Percentiles rank a stretch among this genome's conserved stretches.
phyloP scores from a whole-genome alignment of 2,113 vertebrate species.

The Brachionichthys hirsutus region DNA sequence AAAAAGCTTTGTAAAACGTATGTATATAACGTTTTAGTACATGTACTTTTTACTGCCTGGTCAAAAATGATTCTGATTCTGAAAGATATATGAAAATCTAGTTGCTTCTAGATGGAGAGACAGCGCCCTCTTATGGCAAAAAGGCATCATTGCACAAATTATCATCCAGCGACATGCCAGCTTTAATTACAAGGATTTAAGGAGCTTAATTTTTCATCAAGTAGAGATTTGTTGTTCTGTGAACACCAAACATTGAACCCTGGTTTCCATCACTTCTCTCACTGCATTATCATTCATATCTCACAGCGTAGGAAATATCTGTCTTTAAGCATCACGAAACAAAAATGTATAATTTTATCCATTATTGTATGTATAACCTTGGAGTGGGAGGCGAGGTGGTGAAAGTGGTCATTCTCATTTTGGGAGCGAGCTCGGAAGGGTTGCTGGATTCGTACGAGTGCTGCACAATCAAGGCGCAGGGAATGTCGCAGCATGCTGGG shows the following conservation, averaged over 20 bases:
- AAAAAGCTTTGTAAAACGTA: slow-evolving; percentile 7
- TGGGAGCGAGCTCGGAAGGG: slow-evolving; percentile 69
- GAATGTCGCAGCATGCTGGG: slow-evolving; percentile 74
- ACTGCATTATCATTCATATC: slow-evolving; percentile 17
- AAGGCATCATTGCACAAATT: slow-evolving; percentile 44
- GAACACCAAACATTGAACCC: slow-evolving; percentile 8
- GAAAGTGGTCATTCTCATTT: slow-evolving; percentile 78
- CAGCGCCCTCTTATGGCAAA: slow-evolving; percentile 51
- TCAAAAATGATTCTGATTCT: slow-evolving; percentile 2
- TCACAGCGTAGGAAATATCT: slow-evolving; percentile 9
- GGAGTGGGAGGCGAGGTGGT: slow-evolving; percentile 73
- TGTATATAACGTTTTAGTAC: slow-evolving; percentile 20
- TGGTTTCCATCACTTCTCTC: slow-evolving; percentile 16
- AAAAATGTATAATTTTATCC: slow-evolving; percentile 31
- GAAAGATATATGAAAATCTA: slow-evolving; percentile 5
- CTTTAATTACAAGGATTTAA: background rate
- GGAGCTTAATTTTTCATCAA: slow-evolving; percentile 34
- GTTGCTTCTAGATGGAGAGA: slow-evolving; percentile 32
- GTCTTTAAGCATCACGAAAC: slow-evolving; percentile 48
- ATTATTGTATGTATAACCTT: slow-evolving; percentile 76
- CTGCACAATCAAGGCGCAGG: slow-evolving; percentile 73
- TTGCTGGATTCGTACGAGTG: slow-evolving; percentile 70
- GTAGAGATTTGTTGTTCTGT: slow-evolving; percentile 10
- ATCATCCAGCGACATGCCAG: slow-evolving; percentile 42
- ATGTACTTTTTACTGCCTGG: slow-evolving; percentile 15